phyloP scores from a whole-genome alignment of 2,113 vertebrate genomes.

The Tupaia tana region DNA sequence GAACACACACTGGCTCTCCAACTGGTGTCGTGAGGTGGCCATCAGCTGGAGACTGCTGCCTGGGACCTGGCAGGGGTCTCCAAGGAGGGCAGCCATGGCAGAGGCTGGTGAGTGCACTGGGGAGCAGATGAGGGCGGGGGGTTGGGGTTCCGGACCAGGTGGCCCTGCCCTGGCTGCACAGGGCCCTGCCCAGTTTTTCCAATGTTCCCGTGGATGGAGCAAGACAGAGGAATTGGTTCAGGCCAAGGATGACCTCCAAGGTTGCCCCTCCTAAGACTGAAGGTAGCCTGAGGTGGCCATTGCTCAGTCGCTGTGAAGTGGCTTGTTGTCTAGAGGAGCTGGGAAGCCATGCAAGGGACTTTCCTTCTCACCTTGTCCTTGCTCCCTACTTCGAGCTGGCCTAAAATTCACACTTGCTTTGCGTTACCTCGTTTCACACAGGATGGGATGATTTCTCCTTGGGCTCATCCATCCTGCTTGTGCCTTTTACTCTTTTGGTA shows the following conservation, averaged over 20 bases:
- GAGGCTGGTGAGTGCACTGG: rapidly evolving
- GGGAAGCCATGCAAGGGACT: neutral
- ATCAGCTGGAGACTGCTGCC: neutral
- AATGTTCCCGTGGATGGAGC: neutral
- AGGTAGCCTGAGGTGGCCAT: neutral
- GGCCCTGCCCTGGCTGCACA: neutral
- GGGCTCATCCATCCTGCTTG: neutral
- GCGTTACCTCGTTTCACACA: neutral
- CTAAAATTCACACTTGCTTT: neutral
- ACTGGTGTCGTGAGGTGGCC: neutral
- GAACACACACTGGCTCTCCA: neutral
- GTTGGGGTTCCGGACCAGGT: too few relatives aligned
- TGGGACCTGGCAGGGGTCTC: rapidly evolving
- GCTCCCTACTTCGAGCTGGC: neutral
- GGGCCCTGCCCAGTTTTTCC: neutral
- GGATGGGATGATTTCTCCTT: neutral
- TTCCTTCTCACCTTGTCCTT: neutral
- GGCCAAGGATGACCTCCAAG: neutral
- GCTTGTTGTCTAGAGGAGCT: neutral
- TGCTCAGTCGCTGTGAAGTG: rapidly evolving
- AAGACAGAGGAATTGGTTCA: neutral
- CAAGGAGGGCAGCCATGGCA: too few relatives aligned
- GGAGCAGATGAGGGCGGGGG: too few relatives aligned
- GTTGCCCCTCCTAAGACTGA: neutral
- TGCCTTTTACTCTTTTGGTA: neutral